phyloP scores from a whole-genome alignment of 1,140 invertebrate genomes.

The Scaptodrosophila lebanonensis region DNA sequence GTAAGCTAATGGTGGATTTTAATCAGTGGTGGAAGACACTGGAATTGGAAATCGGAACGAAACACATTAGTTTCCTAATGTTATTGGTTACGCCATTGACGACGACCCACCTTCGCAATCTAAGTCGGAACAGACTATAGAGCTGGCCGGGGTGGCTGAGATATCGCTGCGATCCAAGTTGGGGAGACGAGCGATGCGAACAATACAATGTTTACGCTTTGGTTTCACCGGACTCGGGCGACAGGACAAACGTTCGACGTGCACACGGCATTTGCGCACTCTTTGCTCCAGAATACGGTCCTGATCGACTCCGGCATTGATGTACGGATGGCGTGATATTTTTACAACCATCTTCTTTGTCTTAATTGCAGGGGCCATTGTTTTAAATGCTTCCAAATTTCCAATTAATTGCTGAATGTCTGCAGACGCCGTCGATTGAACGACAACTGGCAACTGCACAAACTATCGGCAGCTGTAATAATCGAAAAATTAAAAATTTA shows the following conservation, averaged over 20 bases:
- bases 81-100: neutral
- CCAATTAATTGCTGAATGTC: too few species aligned
- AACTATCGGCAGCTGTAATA: too few species aligned
- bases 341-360: constrained; percentile 48
- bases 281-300: constrained; percentile 6
- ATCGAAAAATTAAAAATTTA: too few species aligned
- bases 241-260: constrained; percentile 36
- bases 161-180: constrained; percentile 50
- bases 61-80: too few species aligned
- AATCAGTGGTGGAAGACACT: constrained; percentile 1
- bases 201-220: constrained; percentile 48
- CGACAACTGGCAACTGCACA: too few species aligned
- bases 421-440: too few species aligned
- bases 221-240: constrained; percentile 22
- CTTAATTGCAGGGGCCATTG: constrained; percentile 42
- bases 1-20: too few species aligned
- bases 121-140: constrained; percentile 56
- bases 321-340: constrained; percentile 48
- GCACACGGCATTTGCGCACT: constrained; percentile 54
- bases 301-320: constrained; percentile 19
- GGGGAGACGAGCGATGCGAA: constrained; percentile 52
- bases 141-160: constrained; percentile 52
- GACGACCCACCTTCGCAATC: constrained; percentile 26
- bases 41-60: neutral
- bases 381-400: neutral